Evolutionary conservation across 1,140 invertebrate species (phyloP).

Genomic region (Achroia grisella): DNA sequence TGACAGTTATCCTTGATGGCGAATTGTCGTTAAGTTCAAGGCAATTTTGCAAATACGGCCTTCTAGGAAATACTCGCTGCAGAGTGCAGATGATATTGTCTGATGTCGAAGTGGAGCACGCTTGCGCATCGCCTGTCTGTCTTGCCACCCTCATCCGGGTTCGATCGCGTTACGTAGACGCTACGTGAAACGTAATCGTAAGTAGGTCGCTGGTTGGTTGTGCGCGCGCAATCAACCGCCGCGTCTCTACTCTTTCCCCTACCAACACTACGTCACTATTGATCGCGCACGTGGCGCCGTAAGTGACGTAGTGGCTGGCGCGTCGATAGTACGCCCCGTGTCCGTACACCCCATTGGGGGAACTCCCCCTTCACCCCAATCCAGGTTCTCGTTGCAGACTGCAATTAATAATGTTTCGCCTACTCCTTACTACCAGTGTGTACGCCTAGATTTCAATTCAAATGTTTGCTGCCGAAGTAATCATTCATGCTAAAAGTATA

Average conservation of each 20-base stretch:
- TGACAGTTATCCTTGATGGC: too few relatives aligned
- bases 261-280: constrained; percentile 56
- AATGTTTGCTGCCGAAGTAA: background rate
- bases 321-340: constrained; percentile 47
- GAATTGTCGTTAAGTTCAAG: background rate
- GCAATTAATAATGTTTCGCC: constrained; percentile 15
- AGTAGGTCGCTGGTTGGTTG: constrained; percentile 52
- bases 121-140: constrained; percentile 26
- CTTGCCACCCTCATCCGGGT: constrained; percentile 25
- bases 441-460: constrained; percentile 11
- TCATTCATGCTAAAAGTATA: too few relatives aligned
- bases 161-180: constrained; percentile 65
- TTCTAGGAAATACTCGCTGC: constrained; percentile 38
- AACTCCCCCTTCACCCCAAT: constrained; percentile 2
- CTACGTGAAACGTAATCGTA: constrained; percentile 65
- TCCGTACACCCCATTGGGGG: constrained; percentile 24
- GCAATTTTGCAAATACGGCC: constrained; percentile 5
- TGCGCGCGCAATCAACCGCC: constrained; percentile 49
- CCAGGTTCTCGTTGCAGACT: constrained; percentile 13
- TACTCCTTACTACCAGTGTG: constrained; percentile 3
- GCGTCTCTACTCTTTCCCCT: constrained; percentile 7
- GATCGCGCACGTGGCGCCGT: constrained; percentile 68
- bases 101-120: constrained; percentile 25
- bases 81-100: constrained; percentile 20
- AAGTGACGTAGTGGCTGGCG: constrained; percentile 62